Evolutionary conservation across 2,888 invertebrate species (phyloP), one percentile per base, ranked within the genome.

Genomic region (Torymus tubicola): DNA sequence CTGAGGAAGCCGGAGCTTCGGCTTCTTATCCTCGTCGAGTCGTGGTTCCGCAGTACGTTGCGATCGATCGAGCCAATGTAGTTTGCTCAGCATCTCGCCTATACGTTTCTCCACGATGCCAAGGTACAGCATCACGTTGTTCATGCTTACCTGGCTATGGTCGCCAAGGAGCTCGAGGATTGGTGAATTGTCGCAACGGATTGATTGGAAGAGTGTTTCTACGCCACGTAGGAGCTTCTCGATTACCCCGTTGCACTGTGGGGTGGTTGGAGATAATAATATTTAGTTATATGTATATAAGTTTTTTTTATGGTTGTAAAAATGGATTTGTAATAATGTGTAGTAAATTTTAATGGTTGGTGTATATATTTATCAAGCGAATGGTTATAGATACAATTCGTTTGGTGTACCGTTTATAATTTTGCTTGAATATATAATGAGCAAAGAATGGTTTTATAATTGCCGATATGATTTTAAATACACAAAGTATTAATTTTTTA

Each of bases 121-220:
- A 86, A 97, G 93, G 89, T 96, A 96, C 14, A 97, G 93, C 80
- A 96, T 93, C 0, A 96, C 96, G 91, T 97, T 98, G 85, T 94
- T 93, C 72, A 93, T 92, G 77, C 94, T 95, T 60, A 97, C 94
- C 21, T 93, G 93, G n/a, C 95, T 93, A 76, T 95, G 94, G 24
- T 94, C 93, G 64, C 96, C 96, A 4, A 96, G 90, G 13, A 96
- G 92, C 85, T 94, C 93, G 24, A 96, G 91, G 13, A 96, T 92
- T 0, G 96, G 95, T 14, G 95, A 93, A 68, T 95, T 94, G 85
- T 95, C 94, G 89, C 96, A 96, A 60, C 94, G 93, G 3, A 96
- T 93, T 60, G 94, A 91, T 84, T 93, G 94, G 91, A 91, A 93
- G 67, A 92, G 87, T 0, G 90, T 88, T 13, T 92, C 92, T 81